Evolutionary conservation across 2,113 vertebrate species (phyloP).

Genomic region (Corapipo altera): DNA sequence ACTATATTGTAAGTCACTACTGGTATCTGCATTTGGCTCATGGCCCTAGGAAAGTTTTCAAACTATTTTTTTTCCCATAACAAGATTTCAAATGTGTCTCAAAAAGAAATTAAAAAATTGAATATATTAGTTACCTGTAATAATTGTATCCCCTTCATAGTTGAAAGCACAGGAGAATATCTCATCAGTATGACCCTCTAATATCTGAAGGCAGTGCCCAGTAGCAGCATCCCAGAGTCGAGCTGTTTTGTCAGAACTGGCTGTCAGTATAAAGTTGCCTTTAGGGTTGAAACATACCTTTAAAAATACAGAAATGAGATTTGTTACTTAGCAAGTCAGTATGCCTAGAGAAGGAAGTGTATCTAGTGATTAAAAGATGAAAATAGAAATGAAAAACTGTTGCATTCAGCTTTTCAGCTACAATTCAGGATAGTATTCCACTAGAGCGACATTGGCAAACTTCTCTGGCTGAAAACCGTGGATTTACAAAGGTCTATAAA

Average conservation of each 20-base stretch:
- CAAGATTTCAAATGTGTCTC: not conserved
- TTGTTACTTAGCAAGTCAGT: not conserved
- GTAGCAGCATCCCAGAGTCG: conserved; percentile 91
- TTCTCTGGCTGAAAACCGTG: not conserved
- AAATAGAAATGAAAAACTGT: not conserved
- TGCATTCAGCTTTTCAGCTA: not conserved
- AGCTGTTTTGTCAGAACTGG: conserved; percentile 89
- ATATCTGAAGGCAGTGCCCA: conserved; percentile 85
- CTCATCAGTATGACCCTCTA: conserved; percentile 90
- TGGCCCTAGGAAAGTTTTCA: not conserved
- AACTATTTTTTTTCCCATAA: not conserved
- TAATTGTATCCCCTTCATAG: conserved; percentile 89
- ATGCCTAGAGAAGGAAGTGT: not conserved
- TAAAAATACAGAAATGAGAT: not conserved
- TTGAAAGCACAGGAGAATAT: conserved; percentile 96
- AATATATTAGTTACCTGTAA: conserved; percentile 78
- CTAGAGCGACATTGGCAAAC: not conserved
- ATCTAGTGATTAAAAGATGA: not conserved
- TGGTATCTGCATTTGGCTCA: not conserved
- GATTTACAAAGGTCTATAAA: not conserved
- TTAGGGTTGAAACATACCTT: conserved; percentile 95
- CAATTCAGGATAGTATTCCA: not conserved
- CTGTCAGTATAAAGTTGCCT: conserved; percentile 86
- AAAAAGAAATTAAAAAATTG: fast-evolving
- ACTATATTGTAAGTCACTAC: not conserved